Percentiles rank a stretch among this genome's conserved stretches.
phyloP scores from a whole-genome alignment of 1,140 invertebrate genomes.

The Magallana gigas region DNA sequence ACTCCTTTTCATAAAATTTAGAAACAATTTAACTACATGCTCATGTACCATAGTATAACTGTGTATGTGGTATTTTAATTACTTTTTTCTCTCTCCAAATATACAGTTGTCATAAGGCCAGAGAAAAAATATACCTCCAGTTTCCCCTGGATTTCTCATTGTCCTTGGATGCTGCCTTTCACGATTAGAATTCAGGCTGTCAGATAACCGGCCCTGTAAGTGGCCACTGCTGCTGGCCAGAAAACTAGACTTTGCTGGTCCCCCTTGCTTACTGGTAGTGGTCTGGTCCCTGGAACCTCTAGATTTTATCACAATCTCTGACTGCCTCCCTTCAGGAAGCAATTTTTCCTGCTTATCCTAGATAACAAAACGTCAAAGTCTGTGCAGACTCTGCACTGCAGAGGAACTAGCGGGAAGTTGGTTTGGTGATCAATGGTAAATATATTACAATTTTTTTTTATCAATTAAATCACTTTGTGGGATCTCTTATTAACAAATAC shows the following conservation, averaged over 20 bases:
- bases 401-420: too few species aligned
- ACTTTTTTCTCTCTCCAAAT: not conserved
- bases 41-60: not conserved
- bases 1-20: too few species aligned
- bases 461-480: not conserved
- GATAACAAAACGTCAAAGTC: not conserved
- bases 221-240: not conserved
- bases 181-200: not conserved
- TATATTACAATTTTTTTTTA: too few species aligned
- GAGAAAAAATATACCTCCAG: not conserved
- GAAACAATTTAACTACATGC: too few species aligned
- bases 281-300: not conserved
- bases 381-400: too few species aligned
- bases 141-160: too few species aligned
- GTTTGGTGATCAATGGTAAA: not conserved
- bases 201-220: not conserved
- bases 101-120: not conserved
- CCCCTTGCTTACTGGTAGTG: not conserved
- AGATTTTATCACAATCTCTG: not conserved
- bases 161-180: not conserved
- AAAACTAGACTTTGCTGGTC: not conserved
- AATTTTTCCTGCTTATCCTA: not conserved
- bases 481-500: not conserved
- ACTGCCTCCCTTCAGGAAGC: not conserved
- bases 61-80: not conserved